These are phyloP conservation scores for Loriculus beryllinus DNA, from an alignment of 2,797 vertebrate genomes.

Conservation along the genomic window DNA sequence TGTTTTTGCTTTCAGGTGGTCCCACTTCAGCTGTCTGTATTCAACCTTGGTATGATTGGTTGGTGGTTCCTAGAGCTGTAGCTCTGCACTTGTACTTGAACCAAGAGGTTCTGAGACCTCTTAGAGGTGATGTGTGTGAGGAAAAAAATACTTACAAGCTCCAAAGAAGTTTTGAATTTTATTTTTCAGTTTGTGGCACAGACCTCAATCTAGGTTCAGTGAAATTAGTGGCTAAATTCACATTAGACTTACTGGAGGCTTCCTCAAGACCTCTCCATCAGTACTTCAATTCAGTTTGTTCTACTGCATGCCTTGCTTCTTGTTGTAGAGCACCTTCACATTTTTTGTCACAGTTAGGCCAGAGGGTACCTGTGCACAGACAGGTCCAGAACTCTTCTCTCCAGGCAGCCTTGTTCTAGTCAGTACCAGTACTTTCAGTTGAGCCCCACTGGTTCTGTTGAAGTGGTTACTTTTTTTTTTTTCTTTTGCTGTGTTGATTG, in stretches of 20 bases:
- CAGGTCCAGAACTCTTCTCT: neutral
- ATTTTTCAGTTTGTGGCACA: neutral
- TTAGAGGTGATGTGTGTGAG: neutral
- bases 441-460: neutral
- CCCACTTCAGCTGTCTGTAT: neutral
- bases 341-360: neutral
- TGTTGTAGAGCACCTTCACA: neutral
- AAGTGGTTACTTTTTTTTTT: neutral
- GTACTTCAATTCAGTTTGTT: neutral
- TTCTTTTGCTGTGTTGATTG: neutral
- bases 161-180: neutral
- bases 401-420: neutral
- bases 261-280: neutral
- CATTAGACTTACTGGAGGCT: neutral
- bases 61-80: neutral
- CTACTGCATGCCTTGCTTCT: neutral
- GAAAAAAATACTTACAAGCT: neutral
- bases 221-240: neutral
- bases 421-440: neutral
- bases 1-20: neutral
- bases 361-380: neutral
- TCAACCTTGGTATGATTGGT: neutral
- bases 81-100: neutral
- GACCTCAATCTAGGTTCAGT: neutral
- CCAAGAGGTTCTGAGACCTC: neutral